Conservation (phyloP, 37 sponge, comb jelly and placozoan species). For the Bolinopsis microptera region DNA sequence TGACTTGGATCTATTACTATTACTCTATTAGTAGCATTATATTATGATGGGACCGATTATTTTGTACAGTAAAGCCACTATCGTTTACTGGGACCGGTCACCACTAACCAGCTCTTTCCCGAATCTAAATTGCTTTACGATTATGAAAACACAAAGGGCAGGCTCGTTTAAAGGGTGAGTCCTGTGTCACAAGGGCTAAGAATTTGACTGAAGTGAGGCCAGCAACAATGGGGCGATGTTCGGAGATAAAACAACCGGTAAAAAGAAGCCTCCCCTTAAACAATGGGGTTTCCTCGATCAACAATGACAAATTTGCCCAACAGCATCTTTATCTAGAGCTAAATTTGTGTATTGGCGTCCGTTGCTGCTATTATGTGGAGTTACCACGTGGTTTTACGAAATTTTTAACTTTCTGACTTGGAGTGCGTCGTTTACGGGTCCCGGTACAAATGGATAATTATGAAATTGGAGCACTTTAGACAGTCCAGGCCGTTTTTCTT, state of each 20-base stretch:
- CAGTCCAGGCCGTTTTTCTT: not conserved
- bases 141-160: not conserved
- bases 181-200: not conserved
- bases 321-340: not conserved
- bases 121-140: not conserved
- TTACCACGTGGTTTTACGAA: not conserved
- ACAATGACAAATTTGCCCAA: not conserved
- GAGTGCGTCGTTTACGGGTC: not conserved
- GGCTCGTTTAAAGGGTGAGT: not conserved
- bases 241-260: not conserved
- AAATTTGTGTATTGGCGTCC: not conserved
- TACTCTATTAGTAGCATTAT: not conserved
- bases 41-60: not conserved
- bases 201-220: not conserved
- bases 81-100: not conserved
- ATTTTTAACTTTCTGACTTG: not conserved
- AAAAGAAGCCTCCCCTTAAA: not conserved
- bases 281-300: not conserved
- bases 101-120: not conserved
- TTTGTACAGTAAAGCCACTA: not conserved
- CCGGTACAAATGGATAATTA: not conserved
- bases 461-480: slow-evolving; percentile 34
- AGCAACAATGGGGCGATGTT: not conserved
- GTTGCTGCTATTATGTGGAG: not conserved
- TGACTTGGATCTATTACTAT: not conserved